Evolutionary conservation across 2,113 vertebrate genomes (phyloP).

Genomic region (Meriones unguiculatus): DNA sequence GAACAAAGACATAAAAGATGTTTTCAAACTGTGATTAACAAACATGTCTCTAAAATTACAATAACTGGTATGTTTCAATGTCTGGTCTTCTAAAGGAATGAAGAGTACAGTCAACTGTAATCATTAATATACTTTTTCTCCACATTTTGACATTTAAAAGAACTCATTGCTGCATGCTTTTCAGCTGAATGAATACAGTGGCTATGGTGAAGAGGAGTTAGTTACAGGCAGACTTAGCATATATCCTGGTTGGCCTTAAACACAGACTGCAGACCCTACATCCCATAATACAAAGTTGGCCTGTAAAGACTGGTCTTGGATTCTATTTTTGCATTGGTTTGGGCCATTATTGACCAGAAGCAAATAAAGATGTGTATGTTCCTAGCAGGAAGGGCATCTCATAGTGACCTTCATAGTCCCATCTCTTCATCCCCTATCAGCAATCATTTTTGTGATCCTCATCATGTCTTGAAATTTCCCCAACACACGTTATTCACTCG

Average conservation of each 20-base stretch:
- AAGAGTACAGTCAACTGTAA: not conserved
- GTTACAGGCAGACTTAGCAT: not conserved
- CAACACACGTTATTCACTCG: not conserved
- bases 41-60: not conserved
- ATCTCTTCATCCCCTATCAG: not conserved
- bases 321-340: not conserved
- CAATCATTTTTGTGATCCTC: not conserved
- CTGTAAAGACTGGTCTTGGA: not conserved
- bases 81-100: slow-evolving; percentile 1
- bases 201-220: not conserved
- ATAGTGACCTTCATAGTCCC: not conserved
- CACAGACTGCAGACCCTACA: not conserved
- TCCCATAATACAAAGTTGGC: not conserved
- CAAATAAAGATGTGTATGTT: not conserved
- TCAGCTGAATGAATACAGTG: not conserved
- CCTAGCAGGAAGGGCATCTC: not conserved
- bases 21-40: not conserved
- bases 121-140: not conserved
- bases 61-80: not conserved
- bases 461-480: not conserved
- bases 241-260: not conserved
- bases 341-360: not conserved
- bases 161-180: not conserved
- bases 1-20: slow-evolving; percentile 19
- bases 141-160: not conserved